Base-by-base conservation (phyloP, 2,797 vertebrate genomes). In the Sebastes hubbsi region DNA sequence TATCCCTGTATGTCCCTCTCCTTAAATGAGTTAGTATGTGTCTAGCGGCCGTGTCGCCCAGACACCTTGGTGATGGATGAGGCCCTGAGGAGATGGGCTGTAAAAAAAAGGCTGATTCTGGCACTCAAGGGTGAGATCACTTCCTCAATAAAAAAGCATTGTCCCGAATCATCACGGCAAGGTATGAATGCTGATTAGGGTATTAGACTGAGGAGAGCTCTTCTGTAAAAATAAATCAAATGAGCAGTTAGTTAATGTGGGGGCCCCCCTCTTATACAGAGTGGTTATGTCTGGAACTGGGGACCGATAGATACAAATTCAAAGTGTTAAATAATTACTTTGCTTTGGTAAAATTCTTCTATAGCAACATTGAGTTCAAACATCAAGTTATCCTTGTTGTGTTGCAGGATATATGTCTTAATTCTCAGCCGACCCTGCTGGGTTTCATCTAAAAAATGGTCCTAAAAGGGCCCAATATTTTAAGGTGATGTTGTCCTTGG, bases 41-140 rank as follows among this genome's bases (percentile, higher is more conserved):
- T 92, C 91, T 89, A 72, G 89, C 30, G 64, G 95, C 96, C 95
- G 95, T 97, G 97, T 97, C 96, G 96, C 96, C 96, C 96, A 96
- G 96, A 97, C 96, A 94, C 94, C 90, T 94, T 88, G 81, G 96
- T 98, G 97, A 98, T 99, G 97, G 97, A 97, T 99, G 97, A 96
- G 96, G 96, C 96, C 96, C 95, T 87, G 95, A 96, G 96, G 97
- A 97, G 96, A 97, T 96, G 96, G 87, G 90, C 96, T 96, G 96
- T 96, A 97, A 97, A 97, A 73, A 97, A 49, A 52, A 52, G 96
- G 96, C 97, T 95, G 96, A 94, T 97, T 97, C 97, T 97, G 97
- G 97, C 97, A 97, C 97, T 97, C 97, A 97, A 96, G 97, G 97
- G 96, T 97, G 97, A 97, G 97, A 98, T 98, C 97, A 97, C 97